Percentiles rank a stretch among this genome's conserved stretches.
Evolutionary conservation across 2,113 vertebrate species (phyloP).

Genomic region (Monopterus albus): DNA sequence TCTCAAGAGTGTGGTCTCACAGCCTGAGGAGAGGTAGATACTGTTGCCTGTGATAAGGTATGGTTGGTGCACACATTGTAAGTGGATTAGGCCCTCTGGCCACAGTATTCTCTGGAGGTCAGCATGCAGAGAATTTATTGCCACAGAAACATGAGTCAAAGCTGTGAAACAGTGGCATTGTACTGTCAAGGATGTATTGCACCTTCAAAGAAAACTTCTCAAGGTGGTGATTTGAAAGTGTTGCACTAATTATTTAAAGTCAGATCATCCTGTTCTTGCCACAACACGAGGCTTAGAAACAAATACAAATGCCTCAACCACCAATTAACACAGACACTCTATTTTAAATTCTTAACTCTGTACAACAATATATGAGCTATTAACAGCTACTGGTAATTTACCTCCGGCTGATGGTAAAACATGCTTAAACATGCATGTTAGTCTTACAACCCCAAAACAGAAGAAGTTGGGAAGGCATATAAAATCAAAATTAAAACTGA

Average conservation of each 20-base stretch:
- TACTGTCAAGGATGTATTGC: constrained; percentile 29
- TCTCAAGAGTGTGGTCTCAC: constrained; percentile 69
- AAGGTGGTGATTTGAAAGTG: constrained; percentile 42
- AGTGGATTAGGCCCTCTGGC: constrained; percentile 72
- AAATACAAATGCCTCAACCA: constrained; percentile 57
- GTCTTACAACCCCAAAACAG: no score
- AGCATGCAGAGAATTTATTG: constrained; percentile 46
- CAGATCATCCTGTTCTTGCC: constrained; percentile 55
- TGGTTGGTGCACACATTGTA: constrained; percentile 58
- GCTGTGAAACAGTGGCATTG: constrained; percentile 26
- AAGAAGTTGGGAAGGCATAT: no score
- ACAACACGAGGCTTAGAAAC: constrained; percentile 47
- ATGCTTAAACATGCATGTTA: no score
- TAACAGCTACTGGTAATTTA: constrained; percentile 51
- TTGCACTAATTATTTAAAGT: constrained; percentile 45
- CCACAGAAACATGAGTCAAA: constrained; percentile 48
- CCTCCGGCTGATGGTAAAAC: constrained; percentile 19
- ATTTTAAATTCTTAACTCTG: constrained; percentile 51
- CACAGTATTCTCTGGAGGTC: constrained; percentile 63
- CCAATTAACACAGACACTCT: constrained; percentile 61
- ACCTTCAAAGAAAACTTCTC: constrained; percentile 42
- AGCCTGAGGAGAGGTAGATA: constrained; percentile 73
- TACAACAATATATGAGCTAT: constrained; percentile 48
- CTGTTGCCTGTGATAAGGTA: constrained; percentile 68
- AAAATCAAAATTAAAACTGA: no score